A percentile compares a stretch with the other conserved stretches of the same genome.
Evolutionary conservation across 2,888 invertebrate species (phyloP).

Genomic region (Caenorhabditis doughertyi): DNA sequence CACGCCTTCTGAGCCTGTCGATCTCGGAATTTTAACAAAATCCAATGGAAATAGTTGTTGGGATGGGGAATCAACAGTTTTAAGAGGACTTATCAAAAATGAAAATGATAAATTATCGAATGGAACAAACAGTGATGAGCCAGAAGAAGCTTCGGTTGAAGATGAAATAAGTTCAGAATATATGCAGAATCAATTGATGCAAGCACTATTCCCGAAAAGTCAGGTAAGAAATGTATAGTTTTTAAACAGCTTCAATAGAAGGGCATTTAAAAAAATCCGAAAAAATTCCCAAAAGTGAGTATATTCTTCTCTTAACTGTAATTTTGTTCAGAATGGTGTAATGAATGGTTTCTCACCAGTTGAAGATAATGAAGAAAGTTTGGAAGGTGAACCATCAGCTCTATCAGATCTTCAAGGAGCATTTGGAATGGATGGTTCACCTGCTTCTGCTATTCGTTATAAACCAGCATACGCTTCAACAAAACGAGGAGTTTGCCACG

Average conservation of each 20-base stretch:
- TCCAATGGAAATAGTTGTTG: constrained; percentile 23
- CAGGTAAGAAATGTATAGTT: constrained; percentile 16
- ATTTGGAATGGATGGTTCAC: constrained; percentile 26
- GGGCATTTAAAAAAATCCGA: no score
- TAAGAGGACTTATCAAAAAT: constrained; percentile 37
- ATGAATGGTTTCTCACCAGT: constrained; percentile 29
- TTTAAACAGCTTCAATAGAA: no score
- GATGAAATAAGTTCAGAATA: constrained; percentile 41
- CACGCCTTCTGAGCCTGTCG: constrained; percentile 50
- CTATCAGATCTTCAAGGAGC: constrained; percentile 27
- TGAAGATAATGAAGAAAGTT: constrained; percentile 28
- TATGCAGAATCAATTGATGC: constrained; percentile 54
- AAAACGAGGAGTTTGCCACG: constrained; percentile 65
- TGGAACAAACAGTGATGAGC: constrained; percentile 16
- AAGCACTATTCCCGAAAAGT: constrained; percentile 49
- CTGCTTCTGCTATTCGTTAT: constrained; percentile 49
- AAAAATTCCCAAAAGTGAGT: no score
- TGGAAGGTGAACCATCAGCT: constrained; percentile 20
- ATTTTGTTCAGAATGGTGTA: constrained; percentile 31
- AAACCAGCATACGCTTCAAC: constrained; percentile 61
- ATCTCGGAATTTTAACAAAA: background rate
- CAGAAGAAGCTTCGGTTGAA: constrained; percentile 44
- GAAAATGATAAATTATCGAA: constrained; percentile 16
- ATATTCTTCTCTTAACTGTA: background rate
- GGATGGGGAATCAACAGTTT: constrained; percentile 21